Percentiles rank a stretch among this genome's conserved stretches.
Conservation (phyloP, 2,888 invertebrate species). For the Toxonevra muliebris region DNA sequence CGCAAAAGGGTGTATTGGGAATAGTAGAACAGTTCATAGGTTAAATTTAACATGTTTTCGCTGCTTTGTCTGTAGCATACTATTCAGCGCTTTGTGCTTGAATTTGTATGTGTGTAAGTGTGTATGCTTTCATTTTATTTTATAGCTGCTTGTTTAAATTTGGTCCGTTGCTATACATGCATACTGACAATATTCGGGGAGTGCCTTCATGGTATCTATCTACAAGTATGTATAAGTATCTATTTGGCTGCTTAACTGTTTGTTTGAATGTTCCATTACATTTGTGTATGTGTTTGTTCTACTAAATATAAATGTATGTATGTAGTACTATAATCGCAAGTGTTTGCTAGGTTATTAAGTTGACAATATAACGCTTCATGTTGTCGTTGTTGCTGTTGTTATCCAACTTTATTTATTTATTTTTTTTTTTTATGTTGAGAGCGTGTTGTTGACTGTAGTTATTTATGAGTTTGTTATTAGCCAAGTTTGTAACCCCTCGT, state of each 20-base stretch:
- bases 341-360: conserved; percentile 8
- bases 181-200: no score
- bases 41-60: not conserved
- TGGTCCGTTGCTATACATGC: no score
- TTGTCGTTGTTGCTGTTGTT: not conserved
- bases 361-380: not conserved
- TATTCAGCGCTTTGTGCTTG: not conserved
- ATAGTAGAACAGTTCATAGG: not conserved
- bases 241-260: not conserved
- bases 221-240: not conserved
- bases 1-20: not conserved
- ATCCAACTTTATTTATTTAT: conserved; percentile 2
- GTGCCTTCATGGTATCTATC: not conserved
- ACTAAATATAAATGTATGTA: not conserved
- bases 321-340: not conserved
- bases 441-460: not conserved
- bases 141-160: no score
- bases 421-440: not conserved
- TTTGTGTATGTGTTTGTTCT: not conserved
- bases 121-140: not conserved
- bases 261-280: not conserved
- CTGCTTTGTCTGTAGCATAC: not conserved
- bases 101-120: not conserved
- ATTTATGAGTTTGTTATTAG: conserved; percentile 23
- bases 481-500: not conserved